Percentiles rank a stretch among this genome's conserved stretches.
phyloP scores from a whole-genome alignment of 2,888 invertebrate genomes.

The Auanema freiburgensis region DNA sequence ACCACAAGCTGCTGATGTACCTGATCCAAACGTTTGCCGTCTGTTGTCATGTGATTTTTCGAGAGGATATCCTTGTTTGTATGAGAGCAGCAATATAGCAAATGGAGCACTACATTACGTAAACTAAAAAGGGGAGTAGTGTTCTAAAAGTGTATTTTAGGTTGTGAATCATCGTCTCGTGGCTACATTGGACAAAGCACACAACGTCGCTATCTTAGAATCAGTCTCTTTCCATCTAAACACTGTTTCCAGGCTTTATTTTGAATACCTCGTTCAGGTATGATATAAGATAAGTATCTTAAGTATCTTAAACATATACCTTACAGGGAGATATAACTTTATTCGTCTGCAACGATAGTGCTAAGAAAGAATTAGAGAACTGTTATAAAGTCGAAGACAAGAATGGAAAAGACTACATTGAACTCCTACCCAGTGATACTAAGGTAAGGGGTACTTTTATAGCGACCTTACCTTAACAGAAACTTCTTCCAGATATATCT shows the following conservation, averaged over 20 bases:
- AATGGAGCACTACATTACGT: constrained; percentile 36
- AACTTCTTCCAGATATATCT: constrained; percentile 32
- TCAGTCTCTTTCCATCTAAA: constrained; percentile 58
- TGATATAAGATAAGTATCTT: background rate
- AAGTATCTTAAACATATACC: background rate
- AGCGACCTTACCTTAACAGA: background rate
- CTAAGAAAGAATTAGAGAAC: constrained; percentile 57
- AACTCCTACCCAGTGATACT: constrained; percentile 59
- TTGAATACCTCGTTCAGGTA: constrained; percentile 51
- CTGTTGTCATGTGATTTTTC: constrained; percentile 56
- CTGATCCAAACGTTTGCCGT: constrained; percentile 60
- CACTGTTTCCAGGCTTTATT: constrained; percentile 57
- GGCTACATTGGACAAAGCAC: constrained; percentile 32
- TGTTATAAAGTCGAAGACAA: constrained; percentile 56
- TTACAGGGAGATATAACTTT: constrained; percentile 50
- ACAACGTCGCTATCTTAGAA: constrained; percentile 56
- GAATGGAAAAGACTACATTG: constrained; percentile 49
- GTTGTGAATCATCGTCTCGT: constrained; percentile 28
- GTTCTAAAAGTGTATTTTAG: constrained; percentile 20
- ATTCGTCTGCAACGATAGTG: constrained; percentile 61
- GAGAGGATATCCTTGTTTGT: constrained; percentile 55
- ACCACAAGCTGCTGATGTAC: constrained; percentile 33
- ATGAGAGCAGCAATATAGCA: constrained; percentile 47
- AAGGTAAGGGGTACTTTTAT: constrained; percentile 37
- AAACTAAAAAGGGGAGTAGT: background rate